phyloP scores from a whole-genome alignment of 2,113 vertebrate species.

The Thomomys bottae region DNA sequence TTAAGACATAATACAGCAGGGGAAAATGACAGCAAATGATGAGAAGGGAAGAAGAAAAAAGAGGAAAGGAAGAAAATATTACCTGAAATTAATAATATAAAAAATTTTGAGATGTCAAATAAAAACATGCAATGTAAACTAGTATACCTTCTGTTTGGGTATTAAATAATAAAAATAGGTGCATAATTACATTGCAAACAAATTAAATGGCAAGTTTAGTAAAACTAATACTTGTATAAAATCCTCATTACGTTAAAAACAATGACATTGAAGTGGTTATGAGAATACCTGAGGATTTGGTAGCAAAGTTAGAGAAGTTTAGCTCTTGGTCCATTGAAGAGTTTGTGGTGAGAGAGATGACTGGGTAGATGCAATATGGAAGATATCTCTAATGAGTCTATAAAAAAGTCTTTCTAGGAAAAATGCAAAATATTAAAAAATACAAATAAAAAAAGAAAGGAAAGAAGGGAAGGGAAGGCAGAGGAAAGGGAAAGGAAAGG shows the following conservation, averaged over 20 bases:
- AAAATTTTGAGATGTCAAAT: not conserved
- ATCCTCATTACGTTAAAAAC: not conserved
- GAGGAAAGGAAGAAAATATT: conserved; percentile 5
- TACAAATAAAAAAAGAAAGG: not conserved
- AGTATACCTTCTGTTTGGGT: not conserved
- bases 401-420: not conserved
- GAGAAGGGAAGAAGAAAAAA: not conserved
- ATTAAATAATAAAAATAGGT: conserved; percentile 10
- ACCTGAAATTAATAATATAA: not conserved
- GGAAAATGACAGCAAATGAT: conserved; percentile 10
- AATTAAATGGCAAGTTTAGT: not conserved
- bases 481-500: too few species aligned
- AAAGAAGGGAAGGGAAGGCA: too few species aligned
- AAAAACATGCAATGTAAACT: not conserved
- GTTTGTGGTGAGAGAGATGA: not conserved
- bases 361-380: not conserved
- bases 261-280: not conserved
- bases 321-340: not conserved
- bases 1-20: not conserved
- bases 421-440: not conserved
- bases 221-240: not conserved
- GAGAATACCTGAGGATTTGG: not conserved
- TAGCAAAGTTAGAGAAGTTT: not conserved
- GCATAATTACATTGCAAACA: not conserved
- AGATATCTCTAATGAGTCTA: not conserved